Base-by-base conservation (phyloP, 2,797 vertebrate species). In the Schizothorax lantsangensis region DNA sequence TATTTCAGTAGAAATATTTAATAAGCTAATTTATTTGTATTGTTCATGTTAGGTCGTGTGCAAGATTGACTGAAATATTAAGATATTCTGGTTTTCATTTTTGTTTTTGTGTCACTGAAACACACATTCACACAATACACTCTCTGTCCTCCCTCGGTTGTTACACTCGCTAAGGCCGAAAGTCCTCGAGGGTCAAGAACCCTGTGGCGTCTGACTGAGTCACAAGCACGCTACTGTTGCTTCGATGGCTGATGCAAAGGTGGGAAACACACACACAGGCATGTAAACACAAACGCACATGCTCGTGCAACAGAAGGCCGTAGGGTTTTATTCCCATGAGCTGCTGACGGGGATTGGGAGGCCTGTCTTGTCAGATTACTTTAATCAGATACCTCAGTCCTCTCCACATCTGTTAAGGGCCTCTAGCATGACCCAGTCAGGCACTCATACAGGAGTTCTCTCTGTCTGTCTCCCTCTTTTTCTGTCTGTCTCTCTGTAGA, bases 361-460 rank as follows among this genome's bases (percentile, higher is more conserved):
- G 59, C 57, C 52, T 85, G 93, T 92, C 93, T 89, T 88, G 86
- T 85, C 88, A 91, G 94, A 95, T 95, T 94, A 93, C 92, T 91
- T 93, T 95, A 94, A 95, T 94, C 93, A 92, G 90, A 88, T 91
- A 83, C 74, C 93, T 54, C 57, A 79, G 62, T 77, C 36, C 79
- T 78, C 78, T 78, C 30, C 26, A 21, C 66, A 79, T 47, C 71
- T 54, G 75, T 84, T 74, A 72, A 79, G 40, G 47, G 80, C 62
- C 74, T 87, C n/a, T 79, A 45, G 77, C 66, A n/a, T 36, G 77
- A 85, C 66, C 77, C 49, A 85, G 64, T 72, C 59, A 49, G 49
- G 33, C 57, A 66, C 33, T 81, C 52, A 47, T 57, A 47, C 15
- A 69, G 6, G 9, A 66, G 40, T 80, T 38, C 59, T 83, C 45